Percentiles rank a stretch among this genome's conserved stretches.
Conservation (phyloP, 2,797 vertebrate species). For the Acanthopagrus latus region DNA sequence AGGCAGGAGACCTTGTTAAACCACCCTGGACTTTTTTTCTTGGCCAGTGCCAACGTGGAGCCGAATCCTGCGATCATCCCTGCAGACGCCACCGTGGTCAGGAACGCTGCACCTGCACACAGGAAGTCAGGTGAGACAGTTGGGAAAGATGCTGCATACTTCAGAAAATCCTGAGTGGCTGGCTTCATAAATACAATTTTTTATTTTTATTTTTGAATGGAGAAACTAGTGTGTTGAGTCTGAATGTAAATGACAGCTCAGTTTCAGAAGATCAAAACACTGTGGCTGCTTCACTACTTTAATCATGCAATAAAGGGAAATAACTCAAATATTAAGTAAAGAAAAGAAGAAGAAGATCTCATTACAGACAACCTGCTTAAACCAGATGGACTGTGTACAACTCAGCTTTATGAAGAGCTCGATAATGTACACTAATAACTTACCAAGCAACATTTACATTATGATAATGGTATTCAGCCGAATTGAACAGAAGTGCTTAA, state of each 20-base stretch:
- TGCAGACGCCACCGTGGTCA: constrained; percentile 88
- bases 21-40: constrained; percentile 93
- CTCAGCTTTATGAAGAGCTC: too few relatives aligned
- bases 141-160: not conserved
- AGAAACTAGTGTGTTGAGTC: not conserved
- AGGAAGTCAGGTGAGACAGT: constrained; percentile 9
- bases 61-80: constrained; percentile 94
- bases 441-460: too few relatives aligned
- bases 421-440: too few relatives aligned
- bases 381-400: not conserved
- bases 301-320: too few relatives aligned
- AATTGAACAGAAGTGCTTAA: not conserved
- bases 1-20: constrained; percentile 88
- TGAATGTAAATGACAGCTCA: too few relatives aligned
- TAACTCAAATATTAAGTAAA: too few relatives aligned
- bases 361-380: not conserved
- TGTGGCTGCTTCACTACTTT: too few relatives aligned
- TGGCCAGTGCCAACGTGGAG: constrained; percentile 91
- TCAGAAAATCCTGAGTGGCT: not conserved
- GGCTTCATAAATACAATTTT: not conserved
- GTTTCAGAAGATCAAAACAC: too few relatives aligned
- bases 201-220: not conserved
- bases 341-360: too few relatives aligned
- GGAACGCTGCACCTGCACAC: constrained; percentile 90
- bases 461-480: not conserved